phyloP scores from a whole-genome alignment of 1,140 invertebrate species.

The Sycobia sp. region DNA sequence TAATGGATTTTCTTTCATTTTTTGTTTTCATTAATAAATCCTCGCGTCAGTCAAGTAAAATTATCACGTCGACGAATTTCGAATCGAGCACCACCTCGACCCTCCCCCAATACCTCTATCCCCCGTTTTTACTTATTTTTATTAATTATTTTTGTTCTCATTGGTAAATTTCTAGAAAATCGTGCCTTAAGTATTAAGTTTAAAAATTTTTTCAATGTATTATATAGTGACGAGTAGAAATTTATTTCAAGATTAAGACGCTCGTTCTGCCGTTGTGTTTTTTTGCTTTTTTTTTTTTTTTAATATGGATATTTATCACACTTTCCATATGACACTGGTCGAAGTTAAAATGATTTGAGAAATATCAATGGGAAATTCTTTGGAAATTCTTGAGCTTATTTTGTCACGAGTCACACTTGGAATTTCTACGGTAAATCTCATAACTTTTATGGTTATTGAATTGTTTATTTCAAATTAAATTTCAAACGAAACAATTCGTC shows the following conservation, averaged over 20 bases:
- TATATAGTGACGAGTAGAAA: conserved; percentile 38
- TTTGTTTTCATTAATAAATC: too few relatives aligned
- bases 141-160: conserved; percentile 1
- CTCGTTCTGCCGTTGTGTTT: too few relatives aligned
- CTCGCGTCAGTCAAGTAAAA: background rate
- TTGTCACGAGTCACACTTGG: too few relatives aligned
- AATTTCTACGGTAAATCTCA: too few relatives aligned
- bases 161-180: conserved; percentile 38
- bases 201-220: too few relatives aligned
- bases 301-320: background rate
- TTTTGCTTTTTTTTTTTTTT: too few relatives aligned
- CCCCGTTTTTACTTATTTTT: background rate
- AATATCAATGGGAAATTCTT: background rate
- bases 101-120: too few relatives aligned
- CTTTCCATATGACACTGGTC: background rate
- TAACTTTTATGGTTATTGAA: too few relatives aligned
- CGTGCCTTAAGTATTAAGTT: conserved; percentile 34
- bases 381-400: background rate
- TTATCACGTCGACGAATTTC: conserved; percentile 2
- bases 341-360: background rate
- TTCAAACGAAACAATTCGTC: too few relatives aligned
- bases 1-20: too few relatives aligned
- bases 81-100: background rate
- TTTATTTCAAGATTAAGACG: conserved; percentile 35
- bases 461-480: too few relatives aligned